A percentile compares a stretch with the other conserved stretches of the same genome.
Evolutionary conservation across 92 coral and sea anemone species (phyloP).

Genomic region (Phymanthus crucifer): DNA sequence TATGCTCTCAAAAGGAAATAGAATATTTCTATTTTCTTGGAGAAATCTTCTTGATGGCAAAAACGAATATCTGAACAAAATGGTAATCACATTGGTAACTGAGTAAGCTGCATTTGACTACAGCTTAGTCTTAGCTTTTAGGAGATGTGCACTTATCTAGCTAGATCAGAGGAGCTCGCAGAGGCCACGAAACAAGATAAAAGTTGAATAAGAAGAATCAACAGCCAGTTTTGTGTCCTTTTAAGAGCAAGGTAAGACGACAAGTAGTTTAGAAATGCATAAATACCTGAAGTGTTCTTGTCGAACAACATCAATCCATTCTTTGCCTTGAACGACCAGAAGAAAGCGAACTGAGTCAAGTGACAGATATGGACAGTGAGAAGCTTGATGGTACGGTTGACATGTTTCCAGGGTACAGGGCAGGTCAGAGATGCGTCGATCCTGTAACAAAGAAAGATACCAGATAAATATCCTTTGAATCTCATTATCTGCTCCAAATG

Average conservation of each 20-base stretch:
- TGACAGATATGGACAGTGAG: conserved; percentile 79
- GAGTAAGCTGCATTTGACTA: too few species aligned
- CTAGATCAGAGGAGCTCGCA: too few species aligned
- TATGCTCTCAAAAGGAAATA: too few species aligned
- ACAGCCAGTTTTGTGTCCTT: background rate
- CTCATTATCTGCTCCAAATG: too few species aligned
- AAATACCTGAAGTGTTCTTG: conserved; percentile 52
- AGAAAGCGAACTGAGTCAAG: conserved; percentile 82
- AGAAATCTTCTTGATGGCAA: too few species aligned
- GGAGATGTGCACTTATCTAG: too few species aligned
- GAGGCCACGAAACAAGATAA: too few species aligned
- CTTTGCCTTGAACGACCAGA: conserved; percentile 73
- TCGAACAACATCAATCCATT: conserved; percentile 63
- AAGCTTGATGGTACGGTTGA: conserved; percentile 68
- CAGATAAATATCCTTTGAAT: too few species aligned
- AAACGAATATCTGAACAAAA: too few species aligned
- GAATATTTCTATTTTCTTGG: too few species aligned
- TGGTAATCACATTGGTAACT: too few species aligned
- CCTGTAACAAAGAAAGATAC: conserved; percentile 29
- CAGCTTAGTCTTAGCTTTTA: too few species aligned
- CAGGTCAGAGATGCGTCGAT: conserved; percentile 84
- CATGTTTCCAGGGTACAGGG: conserved; percentile 84
- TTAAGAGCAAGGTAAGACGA: background rate
- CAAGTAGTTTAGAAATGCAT: background rate
- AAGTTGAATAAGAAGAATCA: background rate